Evolutionary conservation across 2,113 vertebrate species (phyloP).

Genomic region (Anoplopoma fimbria): DNA sequence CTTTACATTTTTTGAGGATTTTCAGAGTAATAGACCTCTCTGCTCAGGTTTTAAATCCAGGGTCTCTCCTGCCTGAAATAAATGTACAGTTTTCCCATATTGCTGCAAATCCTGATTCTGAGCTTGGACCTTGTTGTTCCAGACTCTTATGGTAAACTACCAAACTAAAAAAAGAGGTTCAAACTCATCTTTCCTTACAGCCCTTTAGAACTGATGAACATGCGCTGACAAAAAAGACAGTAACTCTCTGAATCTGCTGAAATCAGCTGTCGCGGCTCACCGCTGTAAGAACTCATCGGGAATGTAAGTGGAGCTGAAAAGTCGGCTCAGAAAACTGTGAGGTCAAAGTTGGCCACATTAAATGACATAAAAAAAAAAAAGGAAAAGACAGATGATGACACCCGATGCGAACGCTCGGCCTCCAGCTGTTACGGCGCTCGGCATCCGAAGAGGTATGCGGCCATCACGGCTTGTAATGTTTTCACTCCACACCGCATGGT

Average conservation of each 20-base stretch:
- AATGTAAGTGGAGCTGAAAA: constrained; percentile 27
- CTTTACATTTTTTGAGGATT: too few relatives aligned
- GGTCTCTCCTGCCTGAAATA: not conserved
- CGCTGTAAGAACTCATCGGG: not conserved
- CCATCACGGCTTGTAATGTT: constrained; percentile 67
- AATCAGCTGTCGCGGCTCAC: constrained; percentile 17
- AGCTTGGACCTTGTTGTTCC: not conserved
- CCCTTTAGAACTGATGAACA: not conserved
- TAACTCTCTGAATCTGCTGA: not conserved
- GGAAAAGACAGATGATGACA: constrained; percentile 55
- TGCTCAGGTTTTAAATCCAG: not conserved
- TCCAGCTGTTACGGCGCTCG: constrained; percentile 45
- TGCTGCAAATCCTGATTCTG: not conserved
- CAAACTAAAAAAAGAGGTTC: too few relatives aligned
- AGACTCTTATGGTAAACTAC: not conserved
- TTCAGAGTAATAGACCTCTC: not conserved
- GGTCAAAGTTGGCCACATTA: constrained; percentile 47
- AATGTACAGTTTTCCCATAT: not conserved
- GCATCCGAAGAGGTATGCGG: constrained; percentile 44
- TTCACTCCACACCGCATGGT: constrained; percentile 56
- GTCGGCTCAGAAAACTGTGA: not conserved
- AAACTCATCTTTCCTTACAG: too few relatives aligned
- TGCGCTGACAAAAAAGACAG: not conserved
- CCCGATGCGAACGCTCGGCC: constrained; percentile 12
- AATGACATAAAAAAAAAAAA: constrained; percentile 44